Percentiles rank a stretch among this genome's conserved stretches.
Evolutionary conservation across 2,797 vertebrate species (phyloP).

Genomic region (Miichthys miiuy): DNA sequence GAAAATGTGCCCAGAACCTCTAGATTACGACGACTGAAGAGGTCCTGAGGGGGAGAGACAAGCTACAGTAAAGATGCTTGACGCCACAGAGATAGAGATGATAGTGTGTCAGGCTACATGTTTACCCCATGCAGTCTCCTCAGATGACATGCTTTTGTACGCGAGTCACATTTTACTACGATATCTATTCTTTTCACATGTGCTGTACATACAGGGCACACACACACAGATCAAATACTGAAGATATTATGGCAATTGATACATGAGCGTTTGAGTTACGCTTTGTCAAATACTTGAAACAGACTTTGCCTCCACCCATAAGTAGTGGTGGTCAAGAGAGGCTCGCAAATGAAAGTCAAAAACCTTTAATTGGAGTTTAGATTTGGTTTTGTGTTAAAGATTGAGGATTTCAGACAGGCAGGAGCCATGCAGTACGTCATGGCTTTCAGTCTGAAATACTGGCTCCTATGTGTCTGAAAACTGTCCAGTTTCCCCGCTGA

Average conservation of each 20-base stretch:
- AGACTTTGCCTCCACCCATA: slow-evolving; percentile 75
- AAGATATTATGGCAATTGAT: slow-evolving; percentile 72
- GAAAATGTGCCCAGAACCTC: slow-evolving; percentile 84
- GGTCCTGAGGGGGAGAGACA: slow-evolving; percentile 74
- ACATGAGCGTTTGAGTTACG: slow-evolving; percentile 66
- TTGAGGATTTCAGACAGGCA: slow-evolving; percentile 86
- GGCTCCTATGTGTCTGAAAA: slow-evolving; percentile 87
- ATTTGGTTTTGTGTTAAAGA: slow-evolving; percentile 84
- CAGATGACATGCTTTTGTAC: slow-evolving; percentile 56
- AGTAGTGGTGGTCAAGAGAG: slow-evolving; percentile 78
- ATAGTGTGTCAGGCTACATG: slow-evolving; percentile 74
- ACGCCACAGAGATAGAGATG: slow-evolving; percentile 78
- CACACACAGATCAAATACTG: slow-evolving; percentile 56
- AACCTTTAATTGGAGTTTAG: slow-evolving; percentile 82
- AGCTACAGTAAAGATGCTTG: slow-evolving; percentile 75
- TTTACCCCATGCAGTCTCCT: slow-evolving; percentile 66
- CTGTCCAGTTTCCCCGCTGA: slow-evolving; percentile 79
- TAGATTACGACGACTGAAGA: slow-evolving; percentile 86
- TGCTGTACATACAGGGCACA: slow-evolving; percentile 27
- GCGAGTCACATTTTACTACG: slow-evolving; percentile 57
- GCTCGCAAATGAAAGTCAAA: slow-evolving; percentile 79
- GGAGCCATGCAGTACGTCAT: slow-evolving; percentile 85
- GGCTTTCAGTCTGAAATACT: slow-evolving; percentile 80
- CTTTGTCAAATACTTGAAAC: slow-evolving; percentile 80
- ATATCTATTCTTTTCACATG: slow-evolving; percentile 49